Percentiles rank a stretch among this genome's conserved stretches.
These are phyloP conservation scores for human DNA, from an alignment of 2,113 vertebrate genomes.

Conservation along the genomic window GRCh38 chr2:180841501-180842000, in stretches of 20 bases:
- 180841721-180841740: not conserved
- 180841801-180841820: not conserved
- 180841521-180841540: slow-evolving; percentile 6
- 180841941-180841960: not conserved
- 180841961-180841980: not conserved
- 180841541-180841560: slow-evolving; percentile 42
- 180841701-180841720: not conserved
- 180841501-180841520: not conserved
- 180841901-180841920: not conserved
- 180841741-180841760: not conserved
- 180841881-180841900: not conserved
- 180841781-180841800: not conserved
- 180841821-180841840: not conserved
- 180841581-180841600: slow-evolving; percentile 14
- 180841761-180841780: not conserved
- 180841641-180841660: not conserved
- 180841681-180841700: not conserved
- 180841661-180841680: not conserved
- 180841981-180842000: slow-evolving; percentile 54
- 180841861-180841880: not conserved
- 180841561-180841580: not conserved
- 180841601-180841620: not conserved
- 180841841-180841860: slow-evolving; percentile 2
- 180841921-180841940: not conserved
- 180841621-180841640: slow-evolving; percentile 52